These are phyloP conservation scores for Albula glossodonta DNA, from an alignment of 2,113 vertebrate species.

Conservation along the genomic window DNA sequence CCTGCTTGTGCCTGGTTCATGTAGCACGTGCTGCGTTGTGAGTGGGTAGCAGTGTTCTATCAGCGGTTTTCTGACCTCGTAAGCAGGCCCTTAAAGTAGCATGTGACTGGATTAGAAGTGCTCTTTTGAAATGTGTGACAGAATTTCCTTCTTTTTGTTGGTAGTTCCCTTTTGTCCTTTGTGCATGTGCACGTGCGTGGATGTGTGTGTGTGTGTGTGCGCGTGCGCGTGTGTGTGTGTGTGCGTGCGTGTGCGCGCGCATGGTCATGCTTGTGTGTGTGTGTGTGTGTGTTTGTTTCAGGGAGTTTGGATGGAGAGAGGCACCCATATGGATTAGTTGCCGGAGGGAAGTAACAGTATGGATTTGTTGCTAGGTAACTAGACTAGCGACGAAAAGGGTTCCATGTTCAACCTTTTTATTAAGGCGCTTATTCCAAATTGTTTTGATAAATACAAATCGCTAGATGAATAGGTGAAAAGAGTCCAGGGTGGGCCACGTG, in stretches of 20 bases:
- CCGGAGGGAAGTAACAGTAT: neutral
- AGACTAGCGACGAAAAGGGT: neutral
- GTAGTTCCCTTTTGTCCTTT: no score
- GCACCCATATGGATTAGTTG: no score
- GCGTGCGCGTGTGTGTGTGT: no score
- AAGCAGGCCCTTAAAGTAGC: neutral
- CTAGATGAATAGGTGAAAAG: neutral
- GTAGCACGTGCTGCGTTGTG: neutral
- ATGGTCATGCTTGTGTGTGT: no score
- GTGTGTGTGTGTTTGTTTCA: no score
- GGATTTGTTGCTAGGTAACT: constrained; percentile 1
- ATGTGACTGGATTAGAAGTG: neutral
- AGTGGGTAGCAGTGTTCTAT: neutral
- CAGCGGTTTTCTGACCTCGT: neutral
- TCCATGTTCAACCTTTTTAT: neutral
- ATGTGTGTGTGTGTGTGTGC: no score
- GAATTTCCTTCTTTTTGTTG: neutral
- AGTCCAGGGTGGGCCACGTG: neutral
- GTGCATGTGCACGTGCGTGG: no score
- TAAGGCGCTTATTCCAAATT: neutral
- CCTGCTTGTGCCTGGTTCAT: no score
- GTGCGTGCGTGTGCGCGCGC: no score
- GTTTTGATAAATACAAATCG: neutral
- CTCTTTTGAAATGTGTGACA: neutral
- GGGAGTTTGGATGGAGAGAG: neutral